Conservation (phyloP, 2,113 vertebrate genomes). For the Odobenus rosmarus region DNA sequence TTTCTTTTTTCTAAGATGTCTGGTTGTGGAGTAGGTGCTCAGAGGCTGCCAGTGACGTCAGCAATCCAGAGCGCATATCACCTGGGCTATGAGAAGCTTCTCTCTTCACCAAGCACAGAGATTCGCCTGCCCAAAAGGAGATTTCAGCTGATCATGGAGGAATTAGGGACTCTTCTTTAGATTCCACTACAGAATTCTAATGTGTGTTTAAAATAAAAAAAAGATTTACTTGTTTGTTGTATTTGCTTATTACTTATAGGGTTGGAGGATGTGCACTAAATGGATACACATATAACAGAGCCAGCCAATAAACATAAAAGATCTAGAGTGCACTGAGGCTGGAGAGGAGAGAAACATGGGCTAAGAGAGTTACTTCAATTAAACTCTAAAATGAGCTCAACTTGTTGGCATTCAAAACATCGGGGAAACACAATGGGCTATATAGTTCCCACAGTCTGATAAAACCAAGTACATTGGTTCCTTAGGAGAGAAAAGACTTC, state of each 20-base stretch:
- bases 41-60: not conserved
- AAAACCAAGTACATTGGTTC: not conserved
- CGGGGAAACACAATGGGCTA: not conserved
- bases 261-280: not conserved
- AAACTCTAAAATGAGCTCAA: not conserved
- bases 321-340: not conserved
- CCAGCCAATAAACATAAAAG: constrained; percentile 25
- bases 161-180: not conserved
- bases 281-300: constrained; percentile 5
- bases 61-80: not conserved
- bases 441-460: not conserved
- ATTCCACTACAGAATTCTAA: not conserved
- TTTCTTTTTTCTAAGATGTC: not conserved
- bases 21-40: not conserved
- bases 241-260: not conserved
- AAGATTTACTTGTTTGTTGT: not conserved
- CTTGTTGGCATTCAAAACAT: not conserved
- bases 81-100: not conserved
- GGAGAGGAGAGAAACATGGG: not conserved
- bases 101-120: not conserved
- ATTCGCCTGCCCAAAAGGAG: not conserved
- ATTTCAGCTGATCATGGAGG: not conserved
- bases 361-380: not conserved
- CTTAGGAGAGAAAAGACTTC: not conserved
- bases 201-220: not conserved